These are phyloP conservation scores for Lepidothrix coronata DNA, from an alignment of 2,113 vertebrate species.

Conservation along the genomic window DNA sequence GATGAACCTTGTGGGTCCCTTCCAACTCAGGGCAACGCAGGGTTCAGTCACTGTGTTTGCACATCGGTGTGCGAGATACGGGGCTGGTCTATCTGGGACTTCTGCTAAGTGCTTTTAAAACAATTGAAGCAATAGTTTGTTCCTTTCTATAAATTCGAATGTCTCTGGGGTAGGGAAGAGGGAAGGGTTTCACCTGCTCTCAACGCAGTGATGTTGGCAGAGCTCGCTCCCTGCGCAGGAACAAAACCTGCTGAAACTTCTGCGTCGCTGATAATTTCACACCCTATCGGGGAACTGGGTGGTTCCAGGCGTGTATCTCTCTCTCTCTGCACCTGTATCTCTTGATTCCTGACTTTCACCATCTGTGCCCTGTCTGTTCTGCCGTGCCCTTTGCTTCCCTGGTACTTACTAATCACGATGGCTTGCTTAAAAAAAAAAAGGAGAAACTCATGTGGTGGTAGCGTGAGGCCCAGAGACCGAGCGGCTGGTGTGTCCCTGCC, in stretches of 20 bases:
- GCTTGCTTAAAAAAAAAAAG: background rate
- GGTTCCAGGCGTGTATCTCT: accelerated
- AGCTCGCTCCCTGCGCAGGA: background rate
- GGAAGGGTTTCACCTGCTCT: background rate
- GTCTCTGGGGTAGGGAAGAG: background rate
- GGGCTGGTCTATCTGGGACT: background rate
- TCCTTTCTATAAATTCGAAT: background rate
- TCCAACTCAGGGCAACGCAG: background rate
- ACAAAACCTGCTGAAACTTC: background rate
- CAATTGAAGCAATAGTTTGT: background rate
- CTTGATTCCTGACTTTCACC: background rate
- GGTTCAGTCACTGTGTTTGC: background rate
- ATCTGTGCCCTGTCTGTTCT: background rate
- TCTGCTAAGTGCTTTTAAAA: background rate
- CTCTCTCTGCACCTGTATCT: background rate
- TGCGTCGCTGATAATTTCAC: background rate
- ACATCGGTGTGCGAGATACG: accelerated
- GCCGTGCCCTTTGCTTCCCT: background rate
- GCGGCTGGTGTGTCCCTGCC: background rate
- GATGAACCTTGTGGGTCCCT: background rate
- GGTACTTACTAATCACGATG: accelerated
- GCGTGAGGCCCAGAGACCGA: accelerated
- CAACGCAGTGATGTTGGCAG: accelerated
- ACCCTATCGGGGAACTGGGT: accelerated
- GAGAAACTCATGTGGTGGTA: background rate